Conservation (phyloP, 2,797 vertebrate genomes). For the Pyrocephalus nanus region DNA sequence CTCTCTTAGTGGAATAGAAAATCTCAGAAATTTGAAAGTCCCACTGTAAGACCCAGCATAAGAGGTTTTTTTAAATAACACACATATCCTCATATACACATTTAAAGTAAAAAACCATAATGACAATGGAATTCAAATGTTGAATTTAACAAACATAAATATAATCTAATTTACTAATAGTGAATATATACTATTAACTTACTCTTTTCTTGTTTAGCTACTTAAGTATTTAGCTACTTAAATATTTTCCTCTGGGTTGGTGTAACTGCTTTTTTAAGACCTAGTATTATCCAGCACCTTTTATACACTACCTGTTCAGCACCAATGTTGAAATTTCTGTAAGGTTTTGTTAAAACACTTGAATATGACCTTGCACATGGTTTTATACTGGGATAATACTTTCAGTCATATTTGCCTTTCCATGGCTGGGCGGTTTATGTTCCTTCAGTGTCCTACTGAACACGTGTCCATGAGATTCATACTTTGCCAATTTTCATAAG, state of each 20-base stretch:
- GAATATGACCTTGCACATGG: not conserved
- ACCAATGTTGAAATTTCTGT: not conserved
- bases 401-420: not conserved
- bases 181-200: not conserved
- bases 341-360: not conserved
- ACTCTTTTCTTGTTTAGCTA: not conserved
- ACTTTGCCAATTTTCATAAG: not conserved
- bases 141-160: not conserved
- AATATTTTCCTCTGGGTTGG: not conserved
- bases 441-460: not conserved
- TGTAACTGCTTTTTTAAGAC: not conserved
- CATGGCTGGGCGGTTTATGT: not conserved
- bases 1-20: not conserved
- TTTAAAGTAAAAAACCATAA: not conserved
- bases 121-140: not conserved
- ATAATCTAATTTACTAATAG: not conserved
- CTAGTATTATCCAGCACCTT: not conserved
- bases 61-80: not conserved
- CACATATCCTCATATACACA: accelerated
- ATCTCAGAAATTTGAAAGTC: not conserved
- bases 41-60: not conserved
- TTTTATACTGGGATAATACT: not conserved
- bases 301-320: not conserved
- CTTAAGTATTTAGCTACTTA: not conserved
- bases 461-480: not conserved